Conservation (phyloP, 2,113 vertebrate species). For the Macrotis lagotis region DNA sequence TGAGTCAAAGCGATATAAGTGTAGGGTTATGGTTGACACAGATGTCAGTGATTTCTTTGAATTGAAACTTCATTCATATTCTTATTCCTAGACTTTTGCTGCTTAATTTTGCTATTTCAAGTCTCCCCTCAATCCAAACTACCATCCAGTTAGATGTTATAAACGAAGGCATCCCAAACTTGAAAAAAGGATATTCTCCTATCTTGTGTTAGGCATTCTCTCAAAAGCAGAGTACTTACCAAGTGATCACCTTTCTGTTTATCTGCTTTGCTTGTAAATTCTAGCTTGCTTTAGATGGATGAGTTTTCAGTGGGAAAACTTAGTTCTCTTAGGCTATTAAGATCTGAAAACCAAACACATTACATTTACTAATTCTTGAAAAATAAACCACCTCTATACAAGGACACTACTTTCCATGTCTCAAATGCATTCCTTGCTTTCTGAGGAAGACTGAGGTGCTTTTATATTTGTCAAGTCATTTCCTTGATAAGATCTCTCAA, state of each 20-base stretch:
- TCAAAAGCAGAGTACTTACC: neutral
- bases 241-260: neutral
- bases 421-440: neutral
- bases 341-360: neutral
- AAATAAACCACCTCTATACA: rapidly evolving
- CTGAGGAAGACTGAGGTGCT: neutral
- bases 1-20: too few species aligned
- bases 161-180: neutral
- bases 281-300: neutral
- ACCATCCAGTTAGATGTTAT: too few species aligned
- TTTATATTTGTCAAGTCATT: constrained; percentile 4
- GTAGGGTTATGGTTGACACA: too few species aligned
- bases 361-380: neutral
- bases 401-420: neutral
- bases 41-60: too few species aligned
- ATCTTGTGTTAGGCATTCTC: neutral
- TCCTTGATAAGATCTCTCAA: neutral
- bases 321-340: neutral
- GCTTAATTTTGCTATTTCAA: too few species aligned
- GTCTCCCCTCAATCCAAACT: too few species aligned
- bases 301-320: neutral
- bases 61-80: too few species aligned
- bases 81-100: too few species aligned
- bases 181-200: neutral
- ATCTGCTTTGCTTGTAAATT: neutral